A percentile compares a stretch with the other conserved stretches of the same genome.
Conservation (phyloP, 2,888 invertebrate species). For the Tenthredo notha region DNA sequence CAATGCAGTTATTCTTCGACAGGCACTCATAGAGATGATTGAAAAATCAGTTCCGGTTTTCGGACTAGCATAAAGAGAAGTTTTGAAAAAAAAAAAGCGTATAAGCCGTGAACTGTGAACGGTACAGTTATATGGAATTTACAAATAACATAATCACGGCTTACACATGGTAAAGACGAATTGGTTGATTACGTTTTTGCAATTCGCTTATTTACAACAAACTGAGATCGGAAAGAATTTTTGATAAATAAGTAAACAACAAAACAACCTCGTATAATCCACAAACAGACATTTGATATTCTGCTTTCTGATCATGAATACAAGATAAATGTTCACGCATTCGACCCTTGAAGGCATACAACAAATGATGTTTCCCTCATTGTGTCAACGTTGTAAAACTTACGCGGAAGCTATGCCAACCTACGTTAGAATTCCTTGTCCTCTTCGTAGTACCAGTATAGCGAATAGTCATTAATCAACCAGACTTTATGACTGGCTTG, state of each 20-base stretch:
- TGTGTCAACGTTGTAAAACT: conserved; percentile 36
- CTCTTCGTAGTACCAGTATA: not conserved
- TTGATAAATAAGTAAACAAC: not conserved
- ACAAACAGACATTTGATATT: not conserved
- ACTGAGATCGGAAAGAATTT: not conserved
- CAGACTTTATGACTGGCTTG: conserved; percentile 12
- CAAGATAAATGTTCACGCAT: conserved; percentile 24
- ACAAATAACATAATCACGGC: not conserved
- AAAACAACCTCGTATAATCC: no score
- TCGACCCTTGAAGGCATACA: not conserved
- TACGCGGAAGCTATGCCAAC: not conserved
- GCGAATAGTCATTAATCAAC: conserved; percentile 16
- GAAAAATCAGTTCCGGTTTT: conserved; percentile 47
- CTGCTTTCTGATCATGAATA: not conserved
- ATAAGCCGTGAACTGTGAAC: not conserved
- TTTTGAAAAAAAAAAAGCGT: not conserved
- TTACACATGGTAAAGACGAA: not conserved
- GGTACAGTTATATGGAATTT: not conserved
- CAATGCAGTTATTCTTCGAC: conserved; percentile 17
- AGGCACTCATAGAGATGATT: conserved; percentile 37
- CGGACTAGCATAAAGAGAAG: conserved; percentile 1
- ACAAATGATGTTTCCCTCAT: conserved; percentile 38
- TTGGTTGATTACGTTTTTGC: not conserved
- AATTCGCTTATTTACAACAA: not conserved
- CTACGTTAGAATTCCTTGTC: not conserved